Evolutionary conservation across 2,888 invertebrate genomes (phyloP).

Genomic region (Drosophila subquinaria): DNA sequence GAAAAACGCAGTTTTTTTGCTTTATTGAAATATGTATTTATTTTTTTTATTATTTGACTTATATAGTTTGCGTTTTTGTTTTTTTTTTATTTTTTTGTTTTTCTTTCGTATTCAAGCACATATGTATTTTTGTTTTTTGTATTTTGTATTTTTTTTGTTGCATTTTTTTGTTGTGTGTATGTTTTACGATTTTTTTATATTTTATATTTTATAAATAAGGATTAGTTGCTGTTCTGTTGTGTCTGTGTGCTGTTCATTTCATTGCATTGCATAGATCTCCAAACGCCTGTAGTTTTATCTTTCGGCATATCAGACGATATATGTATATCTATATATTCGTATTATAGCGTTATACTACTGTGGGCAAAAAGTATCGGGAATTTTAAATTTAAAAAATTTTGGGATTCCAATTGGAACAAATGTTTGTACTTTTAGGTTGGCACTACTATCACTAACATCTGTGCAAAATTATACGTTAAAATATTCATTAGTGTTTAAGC

Average conservation of each 20-base stretch:
- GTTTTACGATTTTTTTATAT: conserved; percentile 64
- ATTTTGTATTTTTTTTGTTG: conserved; percentile 58
- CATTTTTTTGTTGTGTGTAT: conserved; percentile 58
- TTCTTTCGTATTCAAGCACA: conserved; percentile 78
- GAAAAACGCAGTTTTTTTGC: conserved; percentile 44
- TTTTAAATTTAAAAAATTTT: no score
- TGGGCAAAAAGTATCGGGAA: no score
- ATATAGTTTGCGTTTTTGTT: conserved; percentile 76
- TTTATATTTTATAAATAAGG: conserved; percentile 74
- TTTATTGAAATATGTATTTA: conserved; percentile 82
- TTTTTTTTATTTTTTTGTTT: conserved; percentile 55
- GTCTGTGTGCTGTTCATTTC: conserved; percentile 74
- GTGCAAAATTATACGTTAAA: no score
- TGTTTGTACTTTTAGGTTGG: no score
- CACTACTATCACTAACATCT: no score
- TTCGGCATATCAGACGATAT: conserved; percentile 44
- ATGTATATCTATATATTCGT: conserved; percentile 48
- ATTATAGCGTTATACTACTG: conserved; percentile 65
- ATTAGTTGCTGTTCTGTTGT: conserved; percentile 69
- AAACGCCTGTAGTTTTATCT: conserved; percentile 45
- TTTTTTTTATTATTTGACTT: conserved; percentile 80
- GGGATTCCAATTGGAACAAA: no score
- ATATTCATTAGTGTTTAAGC: no score
- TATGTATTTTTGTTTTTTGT: conserved; percentile 69
- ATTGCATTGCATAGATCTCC: conserved; percentile 72